phyloP scores from a whole-genome alignment of 2,113 vertebrate species.

The Silurus glanis region DNA sequence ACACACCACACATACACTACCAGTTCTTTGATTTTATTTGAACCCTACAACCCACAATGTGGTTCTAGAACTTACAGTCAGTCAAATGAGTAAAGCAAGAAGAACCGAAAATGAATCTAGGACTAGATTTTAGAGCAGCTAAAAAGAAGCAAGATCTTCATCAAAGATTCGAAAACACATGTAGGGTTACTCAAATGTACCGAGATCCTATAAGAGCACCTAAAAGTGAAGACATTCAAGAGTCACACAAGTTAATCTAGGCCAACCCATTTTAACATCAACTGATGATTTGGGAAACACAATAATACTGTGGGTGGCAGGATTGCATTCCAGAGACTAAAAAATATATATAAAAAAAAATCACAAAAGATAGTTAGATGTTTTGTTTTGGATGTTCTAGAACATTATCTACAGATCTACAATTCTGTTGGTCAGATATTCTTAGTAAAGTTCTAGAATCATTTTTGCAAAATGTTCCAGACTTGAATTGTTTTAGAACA shows the following conservation, averaged over 20 bases:
- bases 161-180: neutral
- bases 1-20: constrained; percentile 23
- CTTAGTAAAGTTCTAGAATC: neutral
- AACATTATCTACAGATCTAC: neutral
- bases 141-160: neutral
- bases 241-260: neutral
- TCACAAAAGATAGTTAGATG: neutral
- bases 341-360: neutral
- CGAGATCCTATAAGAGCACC: neutral
- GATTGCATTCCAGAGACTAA: neutral
- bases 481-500: neutral
- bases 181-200: neutral
- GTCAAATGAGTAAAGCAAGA: neutral
- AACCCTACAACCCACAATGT: neutral
- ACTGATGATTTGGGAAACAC: neutral
- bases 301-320: neutral
- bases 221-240: neutral
- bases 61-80: neutral
- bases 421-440: neutral
- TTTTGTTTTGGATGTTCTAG: no score
- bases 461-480: neutral
- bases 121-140: neutral
- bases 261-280: neutral
- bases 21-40: neutral
- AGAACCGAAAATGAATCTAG: neutral